phyloP scores from a whole-genome alignment of 2,797 vertebrate genomes.

The Mormyrops attenuatus region DNA sequence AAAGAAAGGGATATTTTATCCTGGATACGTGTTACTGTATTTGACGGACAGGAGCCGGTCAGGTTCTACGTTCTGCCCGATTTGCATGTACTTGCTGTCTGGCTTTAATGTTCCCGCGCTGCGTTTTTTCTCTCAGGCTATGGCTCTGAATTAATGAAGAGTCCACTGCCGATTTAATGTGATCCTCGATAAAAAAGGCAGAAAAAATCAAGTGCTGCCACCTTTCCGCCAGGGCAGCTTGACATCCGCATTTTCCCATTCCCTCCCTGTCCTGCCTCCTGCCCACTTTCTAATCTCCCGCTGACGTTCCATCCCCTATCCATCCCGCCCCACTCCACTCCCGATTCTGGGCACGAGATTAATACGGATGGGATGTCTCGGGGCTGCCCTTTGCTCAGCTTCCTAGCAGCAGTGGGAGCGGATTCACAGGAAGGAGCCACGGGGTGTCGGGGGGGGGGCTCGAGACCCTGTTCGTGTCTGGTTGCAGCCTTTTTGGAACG shows the following conservation, averaged over 20 bases:
- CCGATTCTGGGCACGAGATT: neutral
- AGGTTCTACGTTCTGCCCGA: neutral
- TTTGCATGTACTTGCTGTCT: constrained; percentile 25
- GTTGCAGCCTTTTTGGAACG: neutral
- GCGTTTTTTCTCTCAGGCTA: constrained; percentile 16
- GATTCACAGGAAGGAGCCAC: neutral
- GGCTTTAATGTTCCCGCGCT: constrained; percentile 22
- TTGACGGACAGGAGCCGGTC: constrained; percentile 20
- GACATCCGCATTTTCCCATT: neutral
- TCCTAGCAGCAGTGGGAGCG: neutral
- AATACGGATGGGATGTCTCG: neutral
- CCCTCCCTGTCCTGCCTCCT: neutral
- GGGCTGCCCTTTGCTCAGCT: neutral
- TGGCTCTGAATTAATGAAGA: constrained; percentile 29
- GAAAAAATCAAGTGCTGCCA: neutral
- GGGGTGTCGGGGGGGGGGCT: neutral
- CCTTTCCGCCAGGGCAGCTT: neutral
- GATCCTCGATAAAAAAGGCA: constrained; percentile 9
- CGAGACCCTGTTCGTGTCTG: neutral
- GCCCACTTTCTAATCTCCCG: constrained; percentile 15
- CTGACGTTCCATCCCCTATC: neutral
- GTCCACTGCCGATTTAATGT: constrained; percentile 16
- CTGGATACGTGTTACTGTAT: constrained; percentile 2
- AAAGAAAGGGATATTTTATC: neutral
- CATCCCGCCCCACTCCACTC: neutral